Conservation (phyloP, 2,113 vertebrate species). For the Epinephelus lanceolatus region DNA sequence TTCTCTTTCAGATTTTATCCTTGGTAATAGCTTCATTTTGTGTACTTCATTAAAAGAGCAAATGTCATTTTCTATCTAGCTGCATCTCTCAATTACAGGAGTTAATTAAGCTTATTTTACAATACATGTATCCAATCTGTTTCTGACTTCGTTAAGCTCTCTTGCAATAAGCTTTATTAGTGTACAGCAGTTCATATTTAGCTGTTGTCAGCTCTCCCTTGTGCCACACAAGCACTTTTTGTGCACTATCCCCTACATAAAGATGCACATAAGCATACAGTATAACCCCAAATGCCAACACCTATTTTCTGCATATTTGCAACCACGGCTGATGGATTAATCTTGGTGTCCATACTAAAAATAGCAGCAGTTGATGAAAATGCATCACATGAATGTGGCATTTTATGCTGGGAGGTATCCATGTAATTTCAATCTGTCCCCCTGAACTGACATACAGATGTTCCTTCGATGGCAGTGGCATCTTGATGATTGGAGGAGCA, state of each 20-base stretch:
- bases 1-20: neutral
- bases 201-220: neutral
- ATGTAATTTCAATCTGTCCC: constrained; percentile 38
- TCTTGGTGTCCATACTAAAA: constrained; percentile 38
- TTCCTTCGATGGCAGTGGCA: constrained; percentile 43
- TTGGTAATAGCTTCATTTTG: neutral
- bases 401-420: constrained; percentile 44
- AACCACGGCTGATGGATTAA: constrained; percentile 37
- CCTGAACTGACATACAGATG: constrained; percentile 40
- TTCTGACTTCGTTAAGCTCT: neutral
- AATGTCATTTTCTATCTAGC: constrained; percentile 5
- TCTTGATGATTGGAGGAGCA: constrained; percentile 5
- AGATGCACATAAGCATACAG: constrained; percentile 1
- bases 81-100: neutral
- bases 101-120: constrained; percentile 14
- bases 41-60: constrained; percentile 7
- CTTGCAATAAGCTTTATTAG: neutral
- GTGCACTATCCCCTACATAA: neutral
- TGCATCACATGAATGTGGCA: constrained; percentile 48
- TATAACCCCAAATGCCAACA: constrained; percentile 23
- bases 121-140: neutral
- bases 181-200: neutral
- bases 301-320: constrained; percentile 24
- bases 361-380: constrained; percentile 62
- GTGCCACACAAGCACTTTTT: neutral